A percentile compares a stretch with the other conserved stretches of the same genome.
Evolutionary conservation across 2,888 invertebrate species (phyloP).

Genomic region (Hipparchia sbordonii): DNA sequence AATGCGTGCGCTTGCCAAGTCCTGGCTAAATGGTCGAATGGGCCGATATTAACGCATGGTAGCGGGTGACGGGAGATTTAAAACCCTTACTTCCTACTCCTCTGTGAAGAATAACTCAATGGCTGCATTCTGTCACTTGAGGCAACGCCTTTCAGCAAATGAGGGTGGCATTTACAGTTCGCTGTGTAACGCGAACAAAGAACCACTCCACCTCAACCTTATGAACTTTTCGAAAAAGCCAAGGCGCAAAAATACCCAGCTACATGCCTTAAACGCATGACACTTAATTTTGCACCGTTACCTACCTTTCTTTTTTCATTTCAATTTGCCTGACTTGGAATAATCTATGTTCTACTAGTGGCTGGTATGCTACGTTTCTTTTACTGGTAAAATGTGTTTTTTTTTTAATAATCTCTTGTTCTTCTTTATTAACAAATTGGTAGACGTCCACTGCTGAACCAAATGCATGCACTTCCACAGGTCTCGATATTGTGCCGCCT

Average conservation of each 20-base stretch:
- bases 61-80: too few relatives aligned
- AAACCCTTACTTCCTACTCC: neutral
- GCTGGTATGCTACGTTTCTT: too few relatives aligned
- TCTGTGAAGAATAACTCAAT: conserved; percentile 43
- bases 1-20: too few relatives aligned
- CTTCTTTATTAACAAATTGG: too few relatives aligned
- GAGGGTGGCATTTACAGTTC: conserved; percentile 59
- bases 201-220: conserved; percentile 53
- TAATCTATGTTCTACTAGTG: neutral
- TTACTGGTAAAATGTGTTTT: too few relatives aligned
- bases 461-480: too few relatives aligned
- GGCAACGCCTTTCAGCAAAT: conserved; percentile 71
- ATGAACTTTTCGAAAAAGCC: conserved; percentile 20
- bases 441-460: too few relatives aligned
- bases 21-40: too few relatives aligned
- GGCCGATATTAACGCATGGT: too few relatives aligned
- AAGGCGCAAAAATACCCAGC: conserved; percentile 7
- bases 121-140: conserved; percentile 64
- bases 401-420: too few relatives aligned
- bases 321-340: conserved; percentile 13
- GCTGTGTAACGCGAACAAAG: conserved; percentile 58
- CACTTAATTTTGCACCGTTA: conserved; percentile 8
- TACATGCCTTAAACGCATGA: neutral
- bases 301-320: conserved; percentile 13
- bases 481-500: too few relatives aligned